Evolutionary conservation across 2,113 vertebrate species (phyloP), one percentile per base, ranked within the genome.

Genomic region (Stigmatopora argus): DNA sequence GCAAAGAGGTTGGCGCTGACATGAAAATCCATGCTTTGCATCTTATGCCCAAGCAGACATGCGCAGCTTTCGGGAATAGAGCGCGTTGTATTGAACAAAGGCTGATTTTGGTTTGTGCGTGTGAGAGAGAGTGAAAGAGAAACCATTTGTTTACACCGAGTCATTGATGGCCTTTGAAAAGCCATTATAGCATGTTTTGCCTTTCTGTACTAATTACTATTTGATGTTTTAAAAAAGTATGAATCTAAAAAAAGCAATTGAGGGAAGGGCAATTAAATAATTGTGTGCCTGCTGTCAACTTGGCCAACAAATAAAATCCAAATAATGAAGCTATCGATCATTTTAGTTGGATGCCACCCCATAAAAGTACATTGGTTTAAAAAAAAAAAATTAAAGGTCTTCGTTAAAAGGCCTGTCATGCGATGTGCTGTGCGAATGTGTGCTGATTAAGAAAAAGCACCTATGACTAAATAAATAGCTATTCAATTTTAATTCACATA

Each of bases 271-370:
- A 45, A 34, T 55, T 53, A 34, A 51, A 53, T 51, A 47, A 35
- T 63, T 62, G 48, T 62, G 31, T 71, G 41, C 41, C 8, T 35
- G 60, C 23, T 31, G 53, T 23, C 26, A 58, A 47, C 72, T 41
- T 2, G 38, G 38, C 38, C 65, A 59, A 69, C 4, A 65, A 12
- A 44, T 70, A 66, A 59, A 23, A 57, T 35, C 31, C n/a, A 52
- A 66, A 75, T 23, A 3, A 3, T 21, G 4, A 38, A 18, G 34
- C 38, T 18, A 65, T 77, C 45, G 35, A 67, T 73, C 66, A 68
- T 34, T 44, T 35, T 72, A 73, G 81, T 49, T 73, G 64, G 56
- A 67, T 65, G 59, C 26, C 26, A 31, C 1, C 26, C 26, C 26
- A 31, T 31, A 31, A 31, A 31, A 31, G 26, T 31, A 31, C 26